Base-by-base conservation (phyloP, 1,140 invertebrate species). In the Pectinophora gossypiella region DNA sequence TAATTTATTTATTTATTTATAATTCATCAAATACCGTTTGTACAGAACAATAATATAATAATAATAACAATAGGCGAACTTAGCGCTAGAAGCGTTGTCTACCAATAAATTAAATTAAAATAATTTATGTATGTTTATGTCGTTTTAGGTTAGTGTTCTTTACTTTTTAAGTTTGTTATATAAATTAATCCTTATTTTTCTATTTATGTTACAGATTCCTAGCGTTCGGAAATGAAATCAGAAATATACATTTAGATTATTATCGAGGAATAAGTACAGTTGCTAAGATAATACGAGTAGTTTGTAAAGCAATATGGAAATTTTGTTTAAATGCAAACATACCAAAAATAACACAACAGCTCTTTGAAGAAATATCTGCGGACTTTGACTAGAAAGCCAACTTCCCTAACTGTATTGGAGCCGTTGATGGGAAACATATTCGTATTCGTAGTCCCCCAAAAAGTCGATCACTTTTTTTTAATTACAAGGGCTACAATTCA, bases 401-500 rank as follows among this genome's bases (percentile, higher is more conserved):
- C n/a, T n/a, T n/a, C n/a, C n/a, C n/a, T n/a, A n/a, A n/a, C n/a
- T n/a, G n/a, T n/a, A n/a, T n/a, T n/a, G n/a, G n/a, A n/a, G n/a
- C n/a, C n/a, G n/a, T n/a, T n/a, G n/a, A 69, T 52, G 67, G 60
- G 7, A 69, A 67, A 59, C 64, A 69, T 52, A 44, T 63, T 51
- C 56, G 56, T 56, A 59, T 63, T 48, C 20, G 53, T 35, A 54
- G 57, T 20, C 80, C 76, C 13, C 0, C 43, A 15, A 56, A 64
- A 9, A 63, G 66, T 51, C 76, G 79, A 52, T 61, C 63, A 32
- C 46, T 59, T 19, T 86, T 64, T 61, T 78, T 59, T 38, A 88
- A 86, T 61, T 78, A 80, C 44, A 89, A 90, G 62, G 69, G 65
- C 19, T 70, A 52, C 7, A 67, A 74, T 64, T 84, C 77, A 55